Evolutionary conservation across 2,888 invertebrate species (phyloP).

Genomic region (Cephus runcator): DNA sequence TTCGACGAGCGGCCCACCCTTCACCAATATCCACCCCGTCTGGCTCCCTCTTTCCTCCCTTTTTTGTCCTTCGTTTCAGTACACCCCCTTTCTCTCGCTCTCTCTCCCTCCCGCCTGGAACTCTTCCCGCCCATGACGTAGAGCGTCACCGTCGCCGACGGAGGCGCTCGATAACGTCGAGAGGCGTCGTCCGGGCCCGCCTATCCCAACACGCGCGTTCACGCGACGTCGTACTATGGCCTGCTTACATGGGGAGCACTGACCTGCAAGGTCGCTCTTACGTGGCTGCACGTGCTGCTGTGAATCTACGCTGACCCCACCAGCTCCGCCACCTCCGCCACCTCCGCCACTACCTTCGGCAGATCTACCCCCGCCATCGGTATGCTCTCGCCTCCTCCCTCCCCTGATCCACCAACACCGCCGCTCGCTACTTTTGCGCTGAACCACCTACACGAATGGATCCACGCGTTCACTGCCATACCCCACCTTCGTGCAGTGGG

Average conservation of each 20-base stretch:
- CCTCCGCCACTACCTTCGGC: constrained; percentile 14
- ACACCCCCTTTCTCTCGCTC: not conserved
- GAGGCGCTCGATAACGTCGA: constrained; percentile 16
- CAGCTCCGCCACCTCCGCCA: constrained; percentile 5
- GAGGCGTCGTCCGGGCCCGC: not conserved
- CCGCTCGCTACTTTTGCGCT: constrained; percentile 3
- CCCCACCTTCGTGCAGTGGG: not conserved
- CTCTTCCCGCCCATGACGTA: constrained; percentile 15
- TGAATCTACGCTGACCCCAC: constrained; percentile 46
- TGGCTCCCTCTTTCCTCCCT: constrained; percentile 16
- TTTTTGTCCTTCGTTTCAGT: constrained; percentile 5
- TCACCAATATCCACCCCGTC: not conserved
- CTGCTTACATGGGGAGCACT: constrained; percentile 51
- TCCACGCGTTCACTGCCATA: not conserved
- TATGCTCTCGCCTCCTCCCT: constrained; percentile 16
- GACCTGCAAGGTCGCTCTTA: constrained; percentile 61
- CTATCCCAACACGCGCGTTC: constrained; percentile 39
- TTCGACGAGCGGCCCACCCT: constrained; percentile 13
- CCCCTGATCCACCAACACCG: not conserved
- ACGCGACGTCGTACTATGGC: constrained; percentile 50
- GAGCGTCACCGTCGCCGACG: constrained; percentile 20
- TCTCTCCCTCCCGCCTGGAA: constrained; percentile 13
- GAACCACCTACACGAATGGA: not conserved
- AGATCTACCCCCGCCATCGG: not conserved
- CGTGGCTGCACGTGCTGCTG: constrained; percentile 57